phyloP scores from a whole-genome alignment of 2,888 invertebrate genomes.

The Aspidiotus destructor region DNA sequence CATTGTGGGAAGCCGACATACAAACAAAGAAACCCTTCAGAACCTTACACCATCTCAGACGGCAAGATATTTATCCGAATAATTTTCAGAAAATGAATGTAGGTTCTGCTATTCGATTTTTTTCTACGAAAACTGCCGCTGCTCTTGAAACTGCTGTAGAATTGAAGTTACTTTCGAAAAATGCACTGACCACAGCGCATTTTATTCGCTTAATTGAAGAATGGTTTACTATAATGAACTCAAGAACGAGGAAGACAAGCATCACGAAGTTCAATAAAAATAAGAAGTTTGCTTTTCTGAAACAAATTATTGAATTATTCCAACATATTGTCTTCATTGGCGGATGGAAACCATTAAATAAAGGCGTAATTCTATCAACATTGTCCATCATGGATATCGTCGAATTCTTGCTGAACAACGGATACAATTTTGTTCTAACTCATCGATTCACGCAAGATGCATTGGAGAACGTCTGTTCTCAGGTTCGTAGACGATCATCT shows the following conservation, averaged over 20 bases:
- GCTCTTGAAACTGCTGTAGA: no score
- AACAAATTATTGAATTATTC: no score
- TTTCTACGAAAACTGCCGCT: no score
- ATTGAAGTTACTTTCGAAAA: no score
- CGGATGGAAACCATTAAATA: background rate
- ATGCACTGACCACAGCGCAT: no score
- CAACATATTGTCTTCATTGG: no score
- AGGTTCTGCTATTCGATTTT: no score
- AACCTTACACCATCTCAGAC: conserved; percentile 16
- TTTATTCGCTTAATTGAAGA: no score
- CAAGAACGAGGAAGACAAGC: no score
- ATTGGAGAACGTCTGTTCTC: background rate
- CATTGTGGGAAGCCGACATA: background rate
- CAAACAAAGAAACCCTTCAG: background rate
- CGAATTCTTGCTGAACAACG: background rate
- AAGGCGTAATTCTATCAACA: background rate
- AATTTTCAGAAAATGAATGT: conserved; percentile 22
- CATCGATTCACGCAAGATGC: conserved; percentile 4
- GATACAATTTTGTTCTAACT: background rate
- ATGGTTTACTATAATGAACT: no score
- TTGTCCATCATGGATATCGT: background rate
- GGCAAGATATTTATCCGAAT: conserved; percentile 8
- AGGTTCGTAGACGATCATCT: background rate
- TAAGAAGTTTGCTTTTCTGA: no score
- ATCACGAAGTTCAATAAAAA: no score